phyloP scores from a whole-genome alignment of 2,888 invertebrate genomes.

The Lycophotia porphyrea region DNA sequence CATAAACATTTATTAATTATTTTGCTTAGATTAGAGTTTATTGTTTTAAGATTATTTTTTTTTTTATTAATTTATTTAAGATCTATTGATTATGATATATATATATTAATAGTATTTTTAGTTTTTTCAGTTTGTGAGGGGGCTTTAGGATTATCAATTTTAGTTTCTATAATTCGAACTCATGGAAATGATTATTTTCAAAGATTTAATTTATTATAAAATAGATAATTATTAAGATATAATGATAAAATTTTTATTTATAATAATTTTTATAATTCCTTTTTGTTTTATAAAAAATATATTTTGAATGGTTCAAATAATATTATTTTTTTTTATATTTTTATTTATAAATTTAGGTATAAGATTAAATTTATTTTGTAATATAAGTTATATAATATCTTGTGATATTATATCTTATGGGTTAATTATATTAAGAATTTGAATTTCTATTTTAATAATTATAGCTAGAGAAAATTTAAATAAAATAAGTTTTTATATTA shows the following conservation, averaged over 20 bases:
- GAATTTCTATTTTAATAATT: conserved; percentile 91
- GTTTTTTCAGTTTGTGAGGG: conserved; percentile 92
- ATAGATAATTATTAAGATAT: neutral
- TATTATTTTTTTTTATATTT: conserved; percentile 88
- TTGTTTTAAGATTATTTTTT: conserved; percentile 90
- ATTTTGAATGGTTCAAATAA: conserved; percentile 89
- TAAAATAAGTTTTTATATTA: conserved; percentile 82
- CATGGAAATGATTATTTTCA: conserved; percentile 92
- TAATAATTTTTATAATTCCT: conserved; percentile 87
- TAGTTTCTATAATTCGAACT: conserved; percentile 91
- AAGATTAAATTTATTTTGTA: conserved; percentile 78
- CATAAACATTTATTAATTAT: conserved; percentile 91
- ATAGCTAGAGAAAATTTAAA: conserved; percentile 89
- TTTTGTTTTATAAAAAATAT: conserved; percentile 87
- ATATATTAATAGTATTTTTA: conserved; percentile 91
- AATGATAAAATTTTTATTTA: conserved; percentile 90
- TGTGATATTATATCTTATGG: conserved; percentile 89
- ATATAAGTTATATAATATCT: conserved; percentile 85
- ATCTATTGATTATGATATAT: conserved; percentile 85
- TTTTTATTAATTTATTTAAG: conserved; percentile 86
- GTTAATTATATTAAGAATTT: conserved; percentile 90
- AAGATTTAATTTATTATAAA: conserved; percentile 88
- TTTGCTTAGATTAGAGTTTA: conserved; percentile 91
- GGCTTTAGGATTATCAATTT: conserved; percentile 91
- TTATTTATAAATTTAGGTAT: conserved; percentile 84